Evolutionary conservation across 53 echinoderm and acorn worm genomes (phyloP).

Genomic region (Zoroaster sp.): DNA sequence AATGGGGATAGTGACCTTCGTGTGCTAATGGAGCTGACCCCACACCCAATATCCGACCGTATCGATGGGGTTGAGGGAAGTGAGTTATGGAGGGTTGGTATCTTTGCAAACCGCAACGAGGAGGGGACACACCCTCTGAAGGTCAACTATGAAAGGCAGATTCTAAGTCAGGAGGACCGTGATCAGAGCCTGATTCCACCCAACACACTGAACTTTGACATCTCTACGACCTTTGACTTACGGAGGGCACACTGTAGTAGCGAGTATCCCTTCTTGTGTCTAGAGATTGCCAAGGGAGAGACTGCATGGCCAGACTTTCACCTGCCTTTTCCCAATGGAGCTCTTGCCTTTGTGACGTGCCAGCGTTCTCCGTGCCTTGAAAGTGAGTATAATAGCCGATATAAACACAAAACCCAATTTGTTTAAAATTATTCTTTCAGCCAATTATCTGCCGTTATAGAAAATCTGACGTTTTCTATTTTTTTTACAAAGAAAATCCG

Average conservation of each 20-base stretch:
- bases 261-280: slow-evolving; percentile 63
- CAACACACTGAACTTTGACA: slow-evolving; percentile 37
- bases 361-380: slow-evolving; percentile 44
- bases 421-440: too few relatives aligned
- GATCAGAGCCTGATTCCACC: slow-evolving; percentile 17
- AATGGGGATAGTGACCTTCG: slow-evolving; percentile 29
- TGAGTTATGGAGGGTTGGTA: slow-evolving; percentile 60
- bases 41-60: neutral
- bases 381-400: slow-evolving; percentile 1
- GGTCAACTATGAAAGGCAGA: slow-evolving; percentile 49
- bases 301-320: slow-evolving; percentile 52
- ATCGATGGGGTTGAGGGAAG: slow-evolving; percentile 21
- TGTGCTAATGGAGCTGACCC: slow-evolving; percentile 17
- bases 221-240: slow-evolving; percentile 33
- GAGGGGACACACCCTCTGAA: slow-evolving; percentile 44
- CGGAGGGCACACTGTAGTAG: slow-evolving; percentile 42
- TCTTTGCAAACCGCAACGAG: slow-evolving; percentile 42
- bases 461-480: too few relatives aligned
- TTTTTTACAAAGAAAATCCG: too few relatives aligned
- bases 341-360: slow-evolving; percentile 17
- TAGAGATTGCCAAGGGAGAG: slow-evolving; percentile 62
- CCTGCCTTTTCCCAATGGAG: slow-evolving; percentile 43
- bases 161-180: slow-evolving; percentile 42
- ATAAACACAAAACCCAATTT: neutral
- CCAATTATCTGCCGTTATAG: too few relatives aligned